A percentile compares a stretch with the other conserved stretches of the same genome.
Evolutionary conservation across 2,888 invertebrate species (phyloP).

Genomic region (Dryococelus australis): DNA sequence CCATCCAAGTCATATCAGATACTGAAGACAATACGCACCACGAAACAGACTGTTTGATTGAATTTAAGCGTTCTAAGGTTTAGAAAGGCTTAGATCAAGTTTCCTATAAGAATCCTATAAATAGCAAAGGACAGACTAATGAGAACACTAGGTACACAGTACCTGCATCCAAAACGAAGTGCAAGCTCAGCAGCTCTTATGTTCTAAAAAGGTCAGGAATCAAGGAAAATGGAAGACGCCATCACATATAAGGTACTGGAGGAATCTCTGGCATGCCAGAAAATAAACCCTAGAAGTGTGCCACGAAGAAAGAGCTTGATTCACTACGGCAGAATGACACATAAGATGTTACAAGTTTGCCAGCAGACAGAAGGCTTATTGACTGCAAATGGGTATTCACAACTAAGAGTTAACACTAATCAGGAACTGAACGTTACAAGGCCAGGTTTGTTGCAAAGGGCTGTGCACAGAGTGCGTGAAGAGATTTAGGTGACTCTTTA

Average conservation of each 20-base stretch:
- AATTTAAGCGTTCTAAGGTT: not conserved
- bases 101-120: not conserved
- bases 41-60: not conserved
- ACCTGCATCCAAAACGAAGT: not conserved
- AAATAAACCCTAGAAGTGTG: not conserved
- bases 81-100: not conserved
- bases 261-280: not conserved
- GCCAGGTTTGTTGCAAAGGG: not conserved
- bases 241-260: not conserved
- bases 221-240: not conserved
- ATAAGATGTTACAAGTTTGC: not conserved
- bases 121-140: not conserved
- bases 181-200: not conserved
- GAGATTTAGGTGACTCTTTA: too few relatives aligned
- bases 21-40: not conserved
- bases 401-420: not conserved
- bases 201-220: not conserved
- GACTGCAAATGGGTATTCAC: not conserved
- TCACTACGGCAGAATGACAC: not conserved
- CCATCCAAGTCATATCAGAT: not conserved
- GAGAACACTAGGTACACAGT: not conserved
- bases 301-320: not conserved
- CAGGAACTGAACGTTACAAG: not conserved
- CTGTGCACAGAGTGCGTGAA: not conserved
- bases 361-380: not conserved